phyloP scores from a whole-genome alignment of 92 coral and sea anemone species.

The Bergia sp. region DNA sequence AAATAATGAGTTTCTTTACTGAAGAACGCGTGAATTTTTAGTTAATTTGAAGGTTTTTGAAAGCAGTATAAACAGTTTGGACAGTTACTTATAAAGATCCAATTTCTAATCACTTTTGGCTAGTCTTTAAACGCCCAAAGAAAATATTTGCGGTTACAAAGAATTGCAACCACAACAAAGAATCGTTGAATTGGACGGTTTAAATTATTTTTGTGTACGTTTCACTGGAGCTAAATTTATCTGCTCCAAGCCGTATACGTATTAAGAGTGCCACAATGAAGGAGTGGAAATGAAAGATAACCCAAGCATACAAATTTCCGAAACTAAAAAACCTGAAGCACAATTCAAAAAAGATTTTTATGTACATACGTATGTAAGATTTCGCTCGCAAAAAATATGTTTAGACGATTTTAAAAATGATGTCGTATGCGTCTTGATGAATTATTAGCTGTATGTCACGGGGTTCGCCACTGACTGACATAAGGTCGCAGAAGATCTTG shows the following conservation, averaged over 20 bases:
- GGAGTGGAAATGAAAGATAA: neutral
- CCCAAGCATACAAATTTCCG: neutral
- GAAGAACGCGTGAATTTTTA: neutral
- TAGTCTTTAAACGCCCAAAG: neutral
- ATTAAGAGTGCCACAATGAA: neutral
- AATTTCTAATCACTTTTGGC: neutral
- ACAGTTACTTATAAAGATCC: neutral
- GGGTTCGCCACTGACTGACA: neutral
- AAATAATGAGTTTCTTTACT: neutral
- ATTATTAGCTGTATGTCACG: neutral
- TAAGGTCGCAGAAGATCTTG: neutral
- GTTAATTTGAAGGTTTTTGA: neutral
- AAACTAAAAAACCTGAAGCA: neutral
- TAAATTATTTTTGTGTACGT: neutral
- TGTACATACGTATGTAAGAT: too few species aligned
- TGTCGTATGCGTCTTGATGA: too few species aligned
- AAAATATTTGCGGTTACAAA: neutral
- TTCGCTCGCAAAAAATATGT: too few species aligned
- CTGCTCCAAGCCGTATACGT: neutral
- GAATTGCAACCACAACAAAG: constrained; percentile 4
- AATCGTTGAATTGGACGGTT: neutral
- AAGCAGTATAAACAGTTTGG: neutral
- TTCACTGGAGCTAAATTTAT: neutral
- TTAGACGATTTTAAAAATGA: too few species aligned
- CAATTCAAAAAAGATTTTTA: too few species aligned